phyloP scores from a whole-genome alignment of 2,113 vertebrate species.

The Amphiprion ocellaris region DNA sequence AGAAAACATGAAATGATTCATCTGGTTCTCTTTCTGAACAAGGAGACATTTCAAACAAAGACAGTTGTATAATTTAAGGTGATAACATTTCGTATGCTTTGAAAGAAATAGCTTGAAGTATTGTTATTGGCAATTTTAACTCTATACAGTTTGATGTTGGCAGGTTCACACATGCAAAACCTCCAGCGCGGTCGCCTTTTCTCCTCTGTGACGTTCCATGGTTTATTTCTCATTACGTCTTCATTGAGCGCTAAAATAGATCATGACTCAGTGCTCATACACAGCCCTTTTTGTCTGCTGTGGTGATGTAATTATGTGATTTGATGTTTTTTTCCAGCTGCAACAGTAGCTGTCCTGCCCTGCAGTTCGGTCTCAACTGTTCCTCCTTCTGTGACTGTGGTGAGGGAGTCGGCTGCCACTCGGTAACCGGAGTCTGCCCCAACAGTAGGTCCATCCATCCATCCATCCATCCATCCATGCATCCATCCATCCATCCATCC shows the following conservation, averaged over 20 bases:
- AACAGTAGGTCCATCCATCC: constrained; percentile 81
- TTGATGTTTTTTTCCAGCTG: constrained; percentile 83
- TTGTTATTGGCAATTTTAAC: no score
- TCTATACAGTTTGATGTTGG: no score
- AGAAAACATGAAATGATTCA: no score
- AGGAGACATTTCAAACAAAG: not conserved
- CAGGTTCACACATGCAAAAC: not conserved
- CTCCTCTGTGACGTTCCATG: not conserved
- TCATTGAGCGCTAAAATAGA: constrained; percentile 19
- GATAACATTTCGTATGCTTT: no score
- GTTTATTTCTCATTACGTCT: not conserved
- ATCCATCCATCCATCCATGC: not conserved
- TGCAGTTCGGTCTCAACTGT: constrained; percentile 91
- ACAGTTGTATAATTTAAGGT: not conserved
- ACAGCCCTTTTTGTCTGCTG: not conserved
- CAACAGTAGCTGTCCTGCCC: constrained; percentile 89
- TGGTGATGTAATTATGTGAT: constrained; percentile 14
- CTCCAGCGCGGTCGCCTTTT: constrained; percentile 4
- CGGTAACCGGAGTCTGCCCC: constrained; percentile 86
- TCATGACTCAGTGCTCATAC: constrained; percentile 16
- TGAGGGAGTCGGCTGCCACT: constrained; percentile 83
- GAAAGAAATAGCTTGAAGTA: no score
- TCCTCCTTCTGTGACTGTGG: constrained; percentile 88
- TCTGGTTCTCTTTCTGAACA: not conserved
- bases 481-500: no score